A percentile compares a stretch with the other conserved stretches of the same genome.
Conservation (phyloP, 2,888 invertebrate species). For the Sarcophaga variegata region DNA sequence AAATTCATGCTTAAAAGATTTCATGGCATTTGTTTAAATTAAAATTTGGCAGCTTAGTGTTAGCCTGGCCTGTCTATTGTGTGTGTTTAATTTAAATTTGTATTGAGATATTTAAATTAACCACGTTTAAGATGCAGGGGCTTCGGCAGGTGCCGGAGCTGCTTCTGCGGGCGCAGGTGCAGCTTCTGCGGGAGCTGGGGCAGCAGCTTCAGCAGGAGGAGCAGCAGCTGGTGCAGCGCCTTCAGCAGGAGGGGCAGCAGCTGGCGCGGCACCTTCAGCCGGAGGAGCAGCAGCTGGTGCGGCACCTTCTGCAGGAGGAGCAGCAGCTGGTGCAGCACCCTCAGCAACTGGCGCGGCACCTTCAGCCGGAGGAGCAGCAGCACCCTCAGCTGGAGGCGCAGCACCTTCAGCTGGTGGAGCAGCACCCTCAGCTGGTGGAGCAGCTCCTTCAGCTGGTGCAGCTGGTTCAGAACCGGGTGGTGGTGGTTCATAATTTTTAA, state of each 20-base stretch:
- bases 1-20: conserved; percentile 58
- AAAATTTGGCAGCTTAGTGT: conserved; percentile 55
- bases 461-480: conserved; percentile 80
- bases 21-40: neutral
- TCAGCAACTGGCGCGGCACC: conserved; percentile 76
- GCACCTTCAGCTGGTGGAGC: conserved; percentile 78
- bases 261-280: conserved; percentile 70
- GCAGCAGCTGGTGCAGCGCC: conserved; percentile 54
- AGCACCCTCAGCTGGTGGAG: conserved; percentile 77
- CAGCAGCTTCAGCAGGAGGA: conserved; percentile 56
- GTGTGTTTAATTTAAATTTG: neutral
- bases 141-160: conserved; percentile 70
- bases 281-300: conserved; percentile 70
- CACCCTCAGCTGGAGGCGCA: conserved; percentile 76
- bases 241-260: conserved; percentile 67
- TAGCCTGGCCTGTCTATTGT: conserved; percentile 49
- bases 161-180: conserved; percentile 71
- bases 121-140: conserved; percentile 74
- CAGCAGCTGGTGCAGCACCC: conserved; percentile 67
- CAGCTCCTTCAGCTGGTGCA: conserved; percentile 75
- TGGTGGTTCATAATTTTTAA: conserved; percentile 81
- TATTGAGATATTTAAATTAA: neutral
- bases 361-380: conserved; percentile 76
- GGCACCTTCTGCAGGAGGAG: conserved; percentile 71
- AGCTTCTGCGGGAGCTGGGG: conserved; percentile 71